Conservation (phyloP, 2,797 vertebrate species). For the Malurus leucopterus region DNA sequence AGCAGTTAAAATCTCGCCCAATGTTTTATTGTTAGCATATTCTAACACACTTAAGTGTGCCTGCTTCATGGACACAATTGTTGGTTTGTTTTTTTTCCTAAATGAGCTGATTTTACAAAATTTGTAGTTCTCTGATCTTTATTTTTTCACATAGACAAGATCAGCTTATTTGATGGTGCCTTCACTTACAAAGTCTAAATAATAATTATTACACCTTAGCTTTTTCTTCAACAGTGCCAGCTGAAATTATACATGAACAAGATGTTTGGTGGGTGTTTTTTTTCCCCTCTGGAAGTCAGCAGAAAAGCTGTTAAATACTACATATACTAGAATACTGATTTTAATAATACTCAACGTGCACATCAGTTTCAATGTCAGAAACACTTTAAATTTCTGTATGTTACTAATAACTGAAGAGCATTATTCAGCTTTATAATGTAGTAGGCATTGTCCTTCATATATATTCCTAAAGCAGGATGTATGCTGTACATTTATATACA, state of each 20-base stretch:
- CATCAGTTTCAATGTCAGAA: conserved; percentile 69
- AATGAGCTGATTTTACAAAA: conserved; percentile 70
- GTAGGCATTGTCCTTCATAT: conserved; percentile 55
- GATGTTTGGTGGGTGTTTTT: conserved; percentile 14
- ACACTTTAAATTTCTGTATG: conserved; percentile 66
- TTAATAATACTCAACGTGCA: conserved; percentile 83
- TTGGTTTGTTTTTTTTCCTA: not conserved
- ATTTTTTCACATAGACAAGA: conserved; percentile 65
- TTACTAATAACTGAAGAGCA: conserved; percentile 57
- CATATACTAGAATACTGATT: conserved; percentile 69
- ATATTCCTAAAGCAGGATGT: conserved; percentile 68
- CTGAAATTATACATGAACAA: conserved; percentile 76
- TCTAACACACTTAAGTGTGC: not conserved
- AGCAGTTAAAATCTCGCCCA: not conserved
- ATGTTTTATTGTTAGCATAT: conserved; percentile 2
- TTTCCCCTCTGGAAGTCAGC: conserved; percentile 68
- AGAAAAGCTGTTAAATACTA: conserved; percentile 71
- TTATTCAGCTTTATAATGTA: conserved; percentile 52
- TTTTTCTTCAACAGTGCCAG: conserved; percentile 74
- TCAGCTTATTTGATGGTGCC: conserved; percentile 45
- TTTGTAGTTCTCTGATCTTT: conserved; percentile 66
- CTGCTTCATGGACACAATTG: conserved; percentile 14
- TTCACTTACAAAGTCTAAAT: conserved; percentile 63
- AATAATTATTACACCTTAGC: conserved; percentile 55
- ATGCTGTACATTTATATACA: conserved; percentile 78